Conservation (phyloP, 2,797 vertebrate genomes). For the Pseudochirops corinnae region DNA sequence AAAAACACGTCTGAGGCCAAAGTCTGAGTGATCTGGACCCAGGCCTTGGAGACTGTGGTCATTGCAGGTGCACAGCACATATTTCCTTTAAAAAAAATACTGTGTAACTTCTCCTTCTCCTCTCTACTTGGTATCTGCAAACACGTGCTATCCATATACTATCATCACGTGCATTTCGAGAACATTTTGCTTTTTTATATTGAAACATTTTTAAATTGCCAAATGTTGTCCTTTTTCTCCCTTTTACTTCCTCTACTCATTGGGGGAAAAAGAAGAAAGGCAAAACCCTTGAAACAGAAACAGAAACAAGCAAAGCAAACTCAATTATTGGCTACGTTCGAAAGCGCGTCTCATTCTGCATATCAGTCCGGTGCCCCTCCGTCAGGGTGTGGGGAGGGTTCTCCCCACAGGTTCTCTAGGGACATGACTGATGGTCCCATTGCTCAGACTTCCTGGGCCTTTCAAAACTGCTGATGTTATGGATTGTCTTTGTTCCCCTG, state of each 20-base stretch:
- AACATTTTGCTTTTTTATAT: neutral
- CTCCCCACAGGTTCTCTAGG: neutral
- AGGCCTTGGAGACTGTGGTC: conserved; percentile 36
- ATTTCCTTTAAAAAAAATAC: conserved; percentile 10
- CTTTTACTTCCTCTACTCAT: neutral
- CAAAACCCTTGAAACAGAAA: neutral
- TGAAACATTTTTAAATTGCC: neutral
- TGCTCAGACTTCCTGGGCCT: neutral
- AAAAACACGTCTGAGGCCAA: neutral
- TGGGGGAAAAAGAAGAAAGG: neutral
- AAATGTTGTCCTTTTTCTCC: neutral
- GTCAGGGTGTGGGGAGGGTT: neutral
- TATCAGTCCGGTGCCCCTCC: neutral
- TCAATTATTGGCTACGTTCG: neutral
- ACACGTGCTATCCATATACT: conserved; percentile 17
- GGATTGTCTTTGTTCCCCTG: neutral
- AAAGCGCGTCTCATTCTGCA: neutral
- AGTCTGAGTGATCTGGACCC: neutral
- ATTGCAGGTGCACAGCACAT: neutral
- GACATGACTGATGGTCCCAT: neutral
- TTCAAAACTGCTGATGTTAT: neutral
- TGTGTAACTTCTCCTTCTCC: conserved; percentile 38
- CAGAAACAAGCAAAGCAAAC: neutral
- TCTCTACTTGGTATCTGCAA: neutral
- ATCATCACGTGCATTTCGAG: conserved; percentile 11